Conservation (phyloP, 2,113 vertebrate species). For the Esox niger region DNA sequence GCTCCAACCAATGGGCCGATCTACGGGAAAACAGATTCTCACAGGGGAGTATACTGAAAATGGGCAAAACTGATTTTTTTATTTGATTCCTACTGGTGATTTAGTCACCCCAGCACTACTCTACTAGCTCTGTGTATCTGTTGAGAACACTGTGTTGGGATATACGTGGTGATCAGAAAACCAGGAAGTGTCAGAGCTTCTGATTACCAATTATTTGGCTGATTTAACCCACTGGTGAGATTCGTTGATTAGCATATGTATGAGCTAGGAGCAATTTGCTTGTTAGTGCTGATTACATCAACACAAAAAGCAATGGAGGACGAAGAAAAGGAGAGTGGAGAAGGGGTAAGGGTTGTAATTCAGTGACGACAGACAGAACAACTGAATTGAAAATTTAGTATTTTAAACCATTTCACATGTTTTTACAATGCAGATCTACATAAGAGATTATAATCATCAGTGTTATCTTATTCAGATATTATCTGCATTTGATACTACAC, state of each 20-base stretch:
- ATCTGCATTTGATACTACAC: no score
- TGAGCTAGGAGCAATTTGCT: not conserved
- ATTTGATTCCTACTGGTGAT: no score
- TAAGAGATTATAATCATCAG: not conserved
- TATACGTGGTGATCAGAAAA: conserved; percentile 20
- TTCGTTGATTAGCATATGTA: conserved; percentile 39
- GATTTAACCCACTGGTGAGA: conserved; percentile 26
- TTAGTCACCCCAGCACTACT: no score
- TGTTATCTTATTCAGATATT: not conserved
- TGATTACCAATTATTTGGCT: conserved; percentile 37
- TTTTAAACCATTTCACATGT: not conserved
- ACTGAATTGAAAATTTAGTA: not conserved
- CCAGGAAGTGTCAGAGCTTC: conserved; percentile 15
- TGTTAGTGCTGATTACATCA: conserved; percentile 35
- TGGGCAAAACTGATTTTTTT: no score
- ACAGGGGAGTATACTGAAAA: no score
- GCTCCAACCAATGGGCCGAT: no score
- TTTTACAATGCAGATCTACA: not conserved
- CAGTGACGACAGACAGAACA: conserved; percentile 4
- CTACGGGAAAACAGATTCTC: no score
- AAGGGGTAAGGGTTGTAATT: not conserved
- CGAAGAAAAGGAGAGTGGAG: not conserved
- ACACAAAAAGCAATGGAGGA: conserved; percentile 7
- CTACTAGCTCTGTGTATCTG: not conserved
- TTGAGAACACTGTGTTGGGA: conserved; percentile 10